phyloP scores from a whole-genome alignment of 2,888 invertebrate genomes.

The Eucera pruinosa region DNA sequence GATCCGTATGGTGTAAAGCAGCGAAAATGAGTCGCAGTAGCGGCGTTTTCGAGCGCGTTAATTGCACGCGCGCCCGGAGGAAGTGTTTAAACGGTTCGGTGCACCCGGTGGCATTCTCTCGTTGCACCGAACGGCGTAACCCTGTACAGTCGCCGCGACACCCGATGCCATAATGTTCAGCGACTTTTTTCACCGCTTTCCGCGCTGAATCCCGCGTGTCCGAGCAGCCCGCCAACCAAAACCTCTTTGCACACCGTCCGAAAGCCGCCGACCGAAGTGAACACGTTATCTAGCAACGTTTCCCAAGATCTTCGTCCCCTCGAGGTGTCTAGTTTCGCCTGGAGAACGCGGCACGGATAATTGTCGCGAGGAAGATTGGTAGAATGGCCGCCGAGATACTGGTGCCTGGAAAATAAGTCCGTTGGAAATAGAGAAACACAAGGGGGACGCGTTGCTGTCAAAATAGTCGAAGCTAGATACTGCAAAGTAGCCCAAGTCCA shows the following conservation, averaged over 20 bases:
- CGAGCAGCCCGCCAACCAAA: neutral
- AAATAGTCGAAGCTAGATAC: too few relatives aligned
- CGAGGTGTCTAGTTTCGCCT: neutral
- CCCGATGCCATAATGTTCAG: slow-evolving; percentile 32
- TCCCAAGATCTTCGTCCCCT: neutral
- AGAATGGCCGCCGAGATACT: neutral
- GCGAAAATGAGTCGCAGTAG: slow-evolving; percentile 1
- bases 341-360: neutral
- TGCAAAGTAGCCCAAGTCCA: too few relatives aligned
- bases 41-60: slow-evolving; percentile 39
- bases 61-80: slow-evolving; percentile 49
- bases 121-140: slow-evolving; percentile 30
- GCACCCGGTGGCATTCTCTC: slow-evolving; percentile 39
- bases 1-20: neutral
- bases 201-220: slow-evolving; percentile 39
- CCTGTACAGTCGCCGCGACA: slow-evolving; percentile 38
- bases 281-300: neutral
- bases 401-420: slow-evolving; percentile 22
- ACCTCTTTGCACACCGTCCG: neutral
- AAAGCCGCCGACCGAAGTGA: too few relatives aligned
- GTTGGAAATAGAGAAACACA: neutral
- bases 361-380: neutral
- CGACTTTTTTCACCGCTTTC: slow-evolving; percentile 28
- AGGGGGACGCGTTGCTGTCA: too few relatives aligned
- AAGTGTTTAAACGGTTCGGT: slow-evolving; percentile 56